A percentile compares a stretch with the other conserved stretches of the same genome.
phyloP scores from a whole-genome alignment of 2,113 vertebrate species.

The Amazona guildingii region DNA sequence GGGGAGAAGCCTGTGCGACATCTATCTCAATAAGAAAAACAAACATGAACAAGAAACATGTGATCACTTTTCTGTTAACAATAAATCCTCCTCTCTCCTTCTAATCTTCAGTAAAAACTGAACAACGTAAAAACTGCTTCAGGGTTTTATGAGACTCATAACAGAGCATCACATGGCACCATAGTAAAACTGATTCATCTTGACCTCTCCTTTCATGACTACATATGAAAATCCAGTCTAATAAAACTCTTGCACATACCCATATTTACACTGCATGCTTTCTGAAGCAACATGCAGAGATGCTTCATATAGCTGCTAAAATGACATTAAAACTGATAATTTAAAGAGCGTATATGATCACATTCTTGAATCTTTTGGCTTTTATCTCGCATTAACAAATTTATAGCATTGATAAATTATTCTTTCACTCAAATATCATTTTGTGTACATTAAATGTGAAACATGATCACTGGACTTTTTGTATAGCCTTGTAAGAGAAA shows the following conservation, averaged over 20 bases:
- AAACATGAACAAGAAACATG: background rate
- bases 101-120: background rate
- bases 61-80: background rate
- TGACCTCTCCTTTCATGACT: background rate
- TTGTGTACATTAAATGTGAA: background rate
- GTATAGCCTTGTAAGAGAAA: background rate
- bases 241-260: background rate
- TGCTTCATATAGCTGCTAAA: background rate
- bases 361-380: background rate
- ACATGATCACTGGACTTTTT: background rate
- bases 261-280: background rate
- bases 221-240: background rate
- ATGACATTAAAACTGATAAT: constrained; percentile 3
- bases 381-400: background rate
- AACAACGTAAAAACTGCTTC: background rate
- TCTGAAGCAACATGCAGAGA: background rate
- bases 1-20: background rate
- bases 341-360: background rate
- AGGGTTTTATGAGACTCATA: background rate
- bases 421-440: background rate
- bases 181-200: background rate
- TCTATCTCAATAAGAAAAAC: background rate
- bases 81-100: background rate
- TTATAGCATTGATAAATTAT: background rate
- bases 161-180: background rate